Conservation (phyloP, 2,888 invertebrate species). For the Eilema sororculum region DNA sequence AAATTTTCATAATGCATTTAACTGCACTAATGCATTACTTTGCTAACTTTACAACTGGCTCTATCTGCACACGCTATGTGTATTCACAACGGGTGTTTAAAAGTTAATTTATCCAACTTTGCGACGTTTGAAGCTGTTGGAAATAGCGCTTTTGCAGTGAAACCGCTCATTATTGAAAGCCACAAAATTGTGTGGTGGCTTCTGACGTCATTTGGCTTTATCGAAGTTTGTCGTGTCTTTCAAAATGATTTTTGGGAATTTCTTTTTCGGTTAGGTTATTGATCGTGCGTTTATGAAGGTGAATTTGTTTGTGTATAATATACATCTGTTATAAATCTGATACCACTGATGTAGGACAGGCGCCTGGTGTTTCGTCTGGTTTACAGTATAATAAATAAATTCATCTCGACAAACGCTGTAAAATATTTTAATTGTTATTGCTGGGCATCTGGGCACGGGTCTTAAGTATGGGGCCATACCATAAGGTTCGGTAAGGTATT, state of each 20-base stretch:
- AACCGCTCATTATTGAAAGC: conserved; percentile 28
- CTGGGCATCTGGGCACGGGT: not conserved
- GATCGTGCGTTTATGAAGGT: not conserved
- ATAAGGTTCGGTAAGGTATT: not conserved
- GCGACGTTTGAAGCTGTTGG: conserved; percentile 2
- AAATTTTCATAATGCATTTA: not conserved
- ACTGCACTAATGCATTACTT: not conserved
- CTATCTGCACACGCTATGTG: not conserved
- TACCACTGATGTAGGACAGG: not conserved
- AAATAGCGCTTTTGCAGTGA: conserved; percentile 26
- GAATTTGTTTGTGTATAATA: not conserved
- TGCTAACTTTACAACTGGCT: not conserved
- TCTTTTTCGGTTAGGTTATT: not conserved
- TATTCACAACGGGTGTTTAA: conserved; percentile 4
- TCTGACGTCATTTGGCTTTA: conserved; percentile 8
- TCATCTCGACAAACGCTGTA: not conserved
- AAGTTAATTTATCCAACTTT: conserved; percentile 14
- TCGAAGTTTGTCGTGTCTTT: not conserved
- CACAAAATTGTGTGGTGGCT: conserved; percentile 17
- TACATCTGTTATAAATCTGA: not conserved
- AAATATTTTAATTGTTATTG: not conserved
- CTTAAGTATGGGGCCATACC: not conserved
- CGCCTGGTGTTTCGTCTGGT: not conserved
- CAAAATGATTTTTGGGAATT: not conserved
- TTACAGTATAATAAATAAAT: conserved; percentile 1